These are phyloP conservation scores for Crocodylus rhombifer DNA, from an alignment of 2,797 vertebrate genomes.

Conservation along the genomic window DNA sequence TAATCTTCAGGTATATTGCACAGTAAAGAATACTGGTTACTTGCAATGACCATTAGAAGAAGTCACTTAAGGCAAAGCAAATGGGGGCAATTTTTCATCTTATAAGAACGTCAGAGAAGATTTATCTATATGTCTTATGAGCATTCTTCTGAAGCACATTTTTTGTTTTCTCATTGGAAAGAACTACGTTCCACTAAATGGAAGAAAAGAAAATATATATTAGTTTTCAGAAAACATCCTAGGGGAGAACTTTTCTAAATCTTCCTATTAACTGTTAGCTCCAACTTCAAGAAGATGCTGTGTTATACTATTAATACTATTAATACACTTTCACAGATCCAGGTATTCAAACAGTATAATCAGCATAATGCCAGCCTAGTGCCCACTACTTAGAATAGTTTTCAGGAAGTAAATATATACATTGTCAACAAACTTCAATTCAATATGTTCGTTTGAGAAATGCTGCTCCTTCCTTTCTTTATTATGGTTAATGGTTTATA, in stretches of 20 bases:
- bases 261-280: background rate
- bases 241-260: background rate
- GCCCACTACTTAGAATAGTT: background rate
- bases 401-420: background rate
- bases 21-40: background rate
- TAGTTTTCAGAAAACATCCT: background rate
- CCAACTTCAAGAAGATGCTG: background rate
- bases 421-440: background rate
- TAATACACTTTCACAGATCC: background rate
- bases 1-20: background rate
- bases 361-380: background rate
- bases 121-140: background rate
- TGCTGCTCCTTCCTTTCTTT: too few species aligned
- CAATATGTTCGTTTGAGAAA: background rate
- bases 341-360: background rate
- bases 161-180: background rate
- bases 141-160: background rate
- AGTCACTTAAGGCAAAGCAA: background rate
- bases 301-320: background rate
- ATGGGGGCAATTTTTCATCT: background rate
- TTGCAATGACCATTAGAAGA: conserved; percentile 14
- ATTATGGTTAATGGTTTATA: too few species aligned
- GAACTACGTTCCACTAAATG: background rate
- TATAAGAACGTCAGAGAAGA: background rate
- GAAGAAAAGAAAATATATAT: background rate